phyloP scores from a whole-genome alignment of 2,888 invertebrate genomes.

The Drosophila incognita region DNA sequence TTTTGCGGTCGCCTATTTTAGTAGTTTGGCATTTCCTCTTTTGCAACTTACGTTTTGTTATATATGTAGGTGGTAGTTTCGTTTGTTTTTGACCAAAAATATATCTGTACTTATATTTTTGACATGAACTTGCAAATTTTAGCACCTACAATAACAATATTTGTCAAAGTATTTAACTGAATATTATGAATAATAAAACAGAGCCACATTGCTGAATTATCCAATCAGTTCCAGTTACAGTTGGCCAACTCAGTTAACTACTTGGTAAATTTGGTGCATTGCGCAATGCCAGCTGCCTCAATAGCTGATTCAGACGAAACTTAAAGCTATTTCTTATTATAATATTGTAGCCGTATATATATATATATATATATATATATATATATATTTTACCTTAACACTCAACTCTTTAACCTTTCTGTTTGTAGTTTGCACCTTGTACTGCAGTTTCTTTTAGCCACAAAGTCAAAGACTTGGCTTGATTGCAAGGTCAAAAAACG shows the following conservation, averaged over 20 bases:
- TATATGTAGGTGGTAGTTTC: slow-evolving; percentile 19
- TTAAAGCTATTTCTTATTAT: slow-evolving; percentile 16
- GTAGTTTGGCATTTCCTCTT: slow-evolving; percentile 56
- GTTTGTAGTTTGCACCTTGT: slow-evolving; percentile 47
- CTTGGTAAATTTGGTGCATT: slow-evolving; percentile 8
- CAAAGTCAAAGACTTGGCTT: slow-evolving; percentile 33
- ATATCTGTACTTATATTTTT: slow-evolving; percentile 26
- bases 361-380: neutral
- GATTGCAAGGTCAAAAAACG: slow-evolving; percentile 45
- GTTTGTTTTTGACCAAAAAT: slow-evolving; percentile 37
- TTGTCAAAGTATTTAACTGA: slow-evolving; percentile 25
- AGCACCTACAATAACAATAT: slow-evolving; percentile 62
- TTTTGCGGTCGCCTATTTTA: slow-evolving; percentile 27
- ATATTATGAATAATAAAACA: slow-evolving; percentile 3
- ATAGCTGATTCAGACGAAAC: slow-evolving; percentile 13
- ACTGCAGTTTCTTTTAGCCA: slow-evolving; percentile 26
- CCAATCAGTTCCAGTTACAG: slow-evolving; percentile 39
- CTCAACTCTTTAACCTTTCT: slow-evolving; percentile 16
- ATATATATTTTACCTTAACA: slow-evolving; percentile 18
- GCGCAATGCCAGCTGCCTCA: slow-evolving; percentile 25
- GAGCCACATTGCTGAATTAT: slow-evolving; percentile 35
- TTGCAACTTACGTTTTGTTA: slow-evolving; percentile 31
- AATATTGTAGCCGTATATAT: slow-evolving; percentile 11
- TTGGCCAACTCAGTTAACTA: slow-evolving; percentile 11
- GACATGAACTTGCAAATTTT: slow-evolving; percentile 64